These are phyloP conservation scores for Phyllostomus discolor DNA, from an alignment of 2,113 vertebrate genomes.

Conservation along the genomic window DNA sequence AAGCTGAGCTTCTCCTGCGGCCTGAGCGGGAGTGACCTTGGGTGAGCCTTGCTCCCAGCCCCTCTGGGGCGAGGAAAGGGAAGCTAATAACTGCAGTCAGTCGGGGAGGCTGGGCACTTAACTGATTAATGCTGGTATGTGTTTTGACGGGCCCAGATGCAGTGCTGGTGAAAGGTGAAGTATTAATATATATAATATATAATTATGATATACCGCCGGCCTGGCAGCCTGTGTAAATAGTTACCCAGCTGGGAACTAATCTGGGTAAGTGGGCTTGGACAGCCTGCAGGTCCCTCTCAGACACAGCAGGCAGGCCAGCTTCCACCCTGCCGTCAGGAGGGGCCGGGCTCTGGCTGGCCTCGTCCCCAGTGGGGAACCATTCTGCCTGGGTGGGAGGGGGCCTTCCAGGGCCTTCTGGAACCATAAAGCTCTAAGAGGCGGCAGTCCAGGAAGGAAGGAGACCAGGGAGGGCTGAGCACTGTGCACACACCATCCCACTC, in stretches of 20 bases:
- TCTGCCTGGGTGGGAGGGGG: not conserved
- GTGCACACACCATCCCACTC: fast-evolving
- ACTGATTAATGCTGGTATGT: constrained; percentile 60
- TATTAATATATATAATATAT: constrained; percentile 42
- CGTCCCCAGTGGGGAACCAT: not conserved
- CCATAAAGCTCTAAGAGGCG: not conserved
- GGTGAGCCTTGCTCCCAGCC: not conserved
- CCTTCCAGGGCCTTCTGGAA: not conserved
- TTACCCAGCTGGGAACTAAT: constrained; percentile 45
- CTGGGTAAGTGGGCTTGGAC: not conserved
- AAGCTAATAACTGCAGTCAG: not conserved
- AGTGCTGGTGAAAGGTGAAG: constrained; percentile 53
- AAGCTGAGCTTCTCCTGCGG: not conserved
- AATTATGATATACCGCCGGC: constrained; percentile 47
- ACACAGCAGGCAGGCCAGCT: not conserved
- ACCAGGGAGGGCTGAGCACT: fast-evolving
- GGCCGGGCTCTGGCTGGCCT: not conserved
- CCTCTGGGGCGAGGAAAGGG: not conserved
- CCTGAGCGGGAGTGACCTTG: not conserved
- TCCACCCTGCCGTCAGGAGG: not conserved
- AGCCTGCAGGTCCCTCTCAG: not conserved
- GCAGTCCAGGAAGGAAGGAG: not conserved
- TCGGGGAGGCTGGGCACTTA: constrained; percentile 31
- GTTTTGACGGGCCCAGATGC: constrained; percentile 57
- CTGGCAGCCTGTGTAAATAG: constrained; percentile 48